These are phyloP conservation scores for Tipula helvola DNA, from an alignment of 2,888 invertebrate genomes.

Conservation along the genomic window DNA sequence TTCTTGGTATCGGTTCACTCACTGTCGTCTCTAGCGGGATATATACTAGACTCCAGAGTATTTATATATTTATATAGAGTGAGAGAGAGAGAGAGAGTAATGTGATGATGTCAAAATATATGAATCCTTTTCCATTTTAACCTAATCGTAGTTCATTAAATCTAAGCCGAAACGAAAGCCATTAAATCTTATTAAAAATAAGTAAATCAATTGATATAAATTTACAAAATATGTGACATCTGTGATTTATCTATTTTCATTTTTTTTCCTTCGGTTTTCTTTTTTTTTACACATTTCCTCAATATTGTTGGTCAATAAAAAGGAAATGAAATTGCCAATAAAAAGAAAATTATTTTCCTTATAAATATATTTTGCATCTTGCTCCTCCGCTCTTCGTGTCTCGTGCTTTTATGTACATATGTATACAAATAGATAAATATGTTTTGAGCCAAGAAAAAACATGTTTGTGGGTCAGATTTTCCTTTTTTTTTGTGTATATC, in stretches of 20 bases:
- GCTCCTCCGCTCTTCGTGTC: neutral
- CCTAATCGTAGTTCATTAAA: neutral
- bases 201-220: neutral
- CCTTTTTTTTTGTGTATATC: neutral
- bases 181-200: neutral
- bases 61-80: too few relatives aligned
- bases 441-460: neutral
- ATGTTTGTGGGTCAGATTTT: neutral
- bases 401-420: neutral
- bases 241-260: neutral
- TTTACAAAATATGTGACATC: constrained; percentile 4
- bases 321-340: neutral
- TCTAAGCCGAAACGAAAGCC: neutral
- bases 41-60: neutral
- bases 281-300: neutral
- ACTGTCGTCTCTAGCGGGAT: neutral
- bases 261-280: neutral
- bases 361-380: neutral
- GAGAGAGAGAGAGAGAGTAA: neutral
- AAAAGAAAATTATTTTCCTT: neutral
- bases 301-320: neutral
- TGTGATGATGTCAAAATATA: neutral
- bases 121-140: neutral
- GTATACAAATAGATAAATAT: neutral
- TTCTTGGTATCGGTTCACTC: neutral